These are phyloP conservation scores for Sarcophilus harrisii DNA, from an alignment of 2,797 vertebrate genomes.

Conservation along the genomic window DNA sequence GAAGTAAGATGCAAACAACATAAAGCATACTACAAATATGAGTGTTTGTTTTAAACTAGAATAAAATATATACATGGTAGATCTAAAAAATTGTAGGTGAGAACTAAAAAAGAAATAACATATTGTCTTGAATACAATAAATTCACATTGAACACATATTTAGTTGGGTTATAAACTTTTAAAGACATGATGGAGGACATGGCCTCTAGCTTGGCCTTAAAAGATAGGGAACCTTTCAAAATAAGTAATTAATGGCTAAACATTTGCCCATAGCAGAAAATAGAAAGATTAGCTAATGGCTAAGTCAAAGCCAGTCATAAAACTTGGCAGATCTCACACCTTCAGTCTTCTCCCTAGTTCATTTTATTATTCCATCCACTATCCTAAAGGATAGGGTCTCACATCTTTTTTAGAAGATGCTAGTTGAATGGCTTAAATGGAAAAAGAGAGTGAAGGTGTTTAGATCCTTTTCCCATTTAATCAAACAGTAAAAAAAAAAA, in stretches of 20 bases:
- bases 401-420: neutral
- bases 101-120: neutral
- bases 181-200: neutral
- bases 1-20: neutral
- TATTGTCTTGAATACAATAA: neutral
- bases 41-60: neutral
- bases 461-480: conserved; percentile 47
- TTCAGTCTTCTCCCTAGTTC: conserved; percentile 28
- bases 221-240: neutral
- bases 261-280: neutral
- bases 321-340: neutral
- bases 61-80: neutral
- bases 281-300: conserved; percentile 6
- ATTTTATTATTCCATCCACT: conserved; percentile 34
- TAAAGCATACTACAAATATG: neutral
- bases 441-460: conserved; percentile 43
- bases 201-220: neutral
- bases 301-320: neutral
- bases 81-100: neutral
- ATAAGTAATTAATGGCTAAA: neutral
- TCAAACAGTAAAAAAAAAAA: conserved; percentile 23
- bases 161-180: neutral
- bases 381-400: neutral
- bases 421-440: conserved; percentile 37
- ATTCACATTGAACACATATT: neutral